These are phyloP conservation scores for Nycticebus coucang DNA, from an alignment of 2,113 vertebrate genomes.

Conservation along the genomic window DNA sequence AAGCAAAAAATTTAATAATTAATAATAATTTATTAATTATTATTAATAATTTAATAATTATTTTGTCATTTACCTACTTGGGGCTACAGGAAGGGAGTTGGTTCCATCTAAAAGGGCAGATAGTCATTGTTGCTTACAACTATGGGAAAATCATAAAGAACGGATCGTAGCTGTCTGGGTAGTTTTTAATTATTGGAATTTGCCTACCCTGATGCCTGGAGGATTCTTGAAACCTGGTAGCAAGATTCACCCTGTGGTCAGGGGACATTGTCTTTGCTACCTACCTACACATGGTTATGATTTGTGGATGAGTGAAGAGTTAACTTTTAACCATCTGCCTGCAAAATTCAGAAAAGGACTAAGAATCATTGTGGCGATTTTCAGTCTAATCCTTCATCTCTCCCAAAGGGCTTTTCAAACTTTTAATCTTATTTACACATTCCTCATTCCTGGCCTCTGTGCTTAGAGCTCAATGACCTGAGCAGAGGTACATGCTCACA, in stretches of 20 bases:
- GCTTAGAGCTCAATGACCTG: background rate
- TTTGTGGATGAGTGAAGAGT: background rate
- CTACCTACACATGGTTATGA: background rate
- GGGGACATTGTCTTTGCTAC: background rate
- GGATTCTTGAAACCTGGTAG: background rate
- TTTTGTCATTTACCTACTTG: constrained; percentile 28
- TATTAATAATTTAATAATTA: too few species aligned
- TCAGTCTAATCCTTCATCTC: background rate
- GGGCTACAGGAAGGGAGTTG: background rate
- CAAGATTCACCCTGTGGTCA: background rate
- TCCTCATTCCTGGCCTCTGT: background rate
- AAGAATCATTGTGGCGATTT: background rate
- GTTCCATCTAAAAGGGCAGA: background rate
- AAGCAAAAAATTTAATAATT: background rate
- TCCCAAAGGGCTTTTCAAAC: background rate
- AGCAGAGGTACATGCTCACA: background rate
- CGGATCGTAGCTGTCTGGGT: background rate
- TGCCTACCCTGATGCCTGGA: background rate
- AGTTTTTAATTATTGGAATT: background rate
- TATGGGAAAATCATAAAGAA: background rate
- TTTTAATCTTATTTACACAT: background rate
- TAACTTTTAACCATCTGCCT: background rate
- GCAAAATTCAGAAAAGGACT: background rate
- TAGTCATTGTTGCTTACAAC: background rate
- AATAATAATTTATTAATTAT: too few species aligned